phyloP scores from a whole-genome alignment of 64 coral and sea anemone species.

The Porites australiensis region DNA sequence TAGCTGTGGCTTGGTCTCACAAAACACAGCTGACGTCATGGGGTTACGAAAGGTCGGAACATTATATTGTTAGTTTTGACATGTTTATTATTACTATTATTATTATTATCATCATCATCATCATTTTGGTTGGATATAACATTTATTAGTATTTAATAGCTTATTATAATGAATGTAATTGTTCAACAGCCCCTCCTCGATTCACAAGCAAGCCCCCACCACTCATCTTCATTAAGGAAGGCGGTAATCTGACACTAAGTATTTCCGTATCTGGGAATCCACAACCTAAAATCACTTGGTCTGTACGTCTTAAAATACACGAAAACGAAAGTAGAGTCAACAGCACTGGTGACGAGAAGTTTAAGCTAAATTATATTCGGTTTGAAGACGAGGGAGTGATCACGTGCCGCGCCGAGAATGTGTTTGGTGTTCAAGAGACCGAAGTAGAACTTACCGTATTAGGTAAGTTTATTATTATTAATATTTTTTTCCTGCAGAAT shows the following conservation, averaged over 20 bases:
- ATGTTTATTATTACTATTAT: too few species aligned
- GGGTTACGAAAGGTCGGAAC: too few species aligned
- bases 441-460: conserved; percentile 43
- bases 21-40: too few species aligned
- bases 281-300: conserved; percentile 47
- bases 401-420: conserved; percentile 43
- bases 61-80: too few species aligned
- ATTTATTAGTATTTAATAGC: too few species aligned
- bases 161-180: not conserved
- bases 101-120: too few species aligned
- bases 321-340: not conserved
- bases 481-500: too few species aligned
- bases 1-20: too few species aligned
- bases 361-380: not conserved
- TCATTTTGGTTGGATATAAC: too few species aligned
- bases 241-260: conserved; percentile 17
- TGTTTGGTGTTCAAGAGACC: conserved; percentile 47
- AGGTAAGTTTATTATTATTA: conserved; percentile 20
- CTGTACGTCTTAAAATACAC: not conserved
- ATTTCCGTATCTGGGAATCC: conserved; percentile 44
- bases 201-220: conserved; percentile 26
- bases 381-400: conserved; percentile 58
- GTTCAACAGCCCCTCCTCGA: conserved; percentile 35
- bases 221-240: conserved; percentile 25
- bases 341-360: not conserved